A percentile compares a stretch with the other conserved stretches of the same genome.
phyloP scores from a whole-genome alignment of 37 sponge, comb jelly and placozoan species.

The Petrosia ficiformis region DNA sequence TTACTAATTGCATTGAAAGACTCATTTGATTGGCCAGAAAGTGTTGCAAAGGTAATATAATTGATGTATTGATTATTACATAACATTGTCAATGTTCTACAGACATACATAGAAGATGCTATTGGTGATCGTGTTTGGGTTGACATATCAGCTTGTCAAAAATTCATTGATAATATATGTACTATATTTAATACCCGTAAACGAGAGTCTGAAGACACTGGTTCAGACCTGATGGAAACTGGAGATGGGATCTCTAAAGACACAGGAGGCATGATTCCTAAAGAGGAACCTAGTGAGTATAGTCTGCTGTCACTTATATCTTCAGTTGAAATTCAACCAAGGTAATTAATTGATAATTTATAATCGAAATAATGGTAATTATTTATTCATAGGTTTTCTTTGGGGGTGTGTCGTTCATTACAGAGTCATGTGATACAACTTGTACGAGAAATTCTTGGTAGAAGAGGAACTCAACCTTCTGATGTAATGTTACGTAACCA shows the following conservation, averaged over 20 bases:
- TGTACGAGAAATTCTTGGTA: constrained; percentile 54
- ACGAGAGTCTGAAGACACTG: constrained; percentile 9
- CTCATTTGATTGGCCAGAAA: constrained; percentile 83
- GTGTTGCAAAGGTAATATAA: constrained; percentile 61
- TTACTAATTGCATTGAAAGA: constrained; percentile 49
- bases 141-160: constrained; percentile 69
- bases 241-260: constrained; percentile 77
- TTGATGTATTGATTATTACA: not conserved
- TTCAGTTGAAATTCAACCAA: constrained; percentile 18
- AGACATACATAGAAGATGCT: constrained; percentile 87
- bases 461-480: constrained; percentile 31
- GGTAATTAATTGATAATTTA: constrained; percentile 4
- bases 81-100: not conserved
- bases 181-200: constrained; percentile 66
- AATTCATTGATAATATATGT: constrained; percentile 76
- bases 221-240: constrained; percentile 4
- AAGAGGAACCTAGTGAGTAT: too few species aligned
- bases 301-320: too few species aligned
- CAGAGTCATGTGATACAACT: constrained; percentile 44
- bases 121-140: constrained; percentile 84
- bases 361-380: not conserved
- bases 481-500: constrained; percentile 55
- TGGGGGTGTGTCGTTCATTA: constrained; percentile 18
- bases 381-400: constrained; percentile 34
- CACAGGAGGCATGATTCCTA: too few species aligned